Conservation (phyloP, 2,797 vertebrate genomes). For the Sebastiscus tertius region DNA sequence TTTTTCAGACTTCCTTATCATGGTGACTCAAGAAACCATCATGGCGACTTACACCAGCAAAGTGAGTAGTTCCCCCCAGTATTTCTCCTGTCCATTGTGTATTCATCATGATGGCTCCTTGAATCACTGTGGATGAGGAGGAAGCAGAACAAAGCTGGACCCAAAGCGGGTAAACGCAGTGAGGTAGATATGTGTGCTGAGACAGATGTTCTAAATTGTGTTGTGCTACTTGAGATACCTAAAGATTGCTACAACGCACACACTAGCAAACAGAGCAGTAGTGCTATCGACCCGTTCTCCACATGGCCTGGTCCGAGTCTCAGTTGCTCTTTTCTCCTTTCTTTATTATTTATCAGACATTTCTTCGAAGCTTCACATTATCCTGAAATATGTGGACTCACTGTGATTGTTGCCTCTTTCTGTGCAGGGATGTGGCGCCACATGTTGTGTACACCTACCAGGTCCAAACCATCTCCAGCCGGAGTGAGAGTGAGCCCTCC, state of each 20-base stretch:
- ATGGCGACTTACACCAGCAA: constrained; percentile 68
- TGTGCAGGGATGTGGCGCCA: constrained; percentile 85
- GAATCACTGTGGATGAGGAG: constrained; percentile 52
- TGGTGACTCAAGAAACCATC: constrained; percentile 75
- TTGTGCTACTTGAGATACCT: background rate
- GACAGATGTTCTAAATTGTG: constrained; percentile 12
- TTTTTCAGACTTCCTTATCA: constrained; percentile 71
- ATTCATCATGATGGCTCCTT: constrained; percentile 65
- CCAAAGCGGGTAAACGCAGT: constrained; percentile 1
- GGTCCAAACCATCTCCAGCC: constrained; percentile 86
- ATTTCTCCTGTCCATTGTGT: constrained; percentile 61
- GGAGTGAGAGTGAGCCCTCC: constrained; percentile 90
- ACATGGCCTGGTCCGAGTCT: background rate
- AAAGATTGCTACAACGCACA: constrained; percentile 2
- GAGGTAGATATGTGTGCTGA: constrained; percentile 15
- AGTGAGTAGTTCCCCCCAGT: constrained; percentile 63
- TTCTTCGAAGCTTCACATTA: constrained; percentile 4
- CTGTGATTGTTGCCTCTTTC: constrained; percentile 8
- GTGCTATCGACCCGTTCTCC: background rate
- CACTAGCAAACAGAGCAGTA: constrained; percentile 20
- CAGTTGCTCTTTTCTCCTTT: background rate
- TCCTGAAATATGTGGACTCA: background rate
- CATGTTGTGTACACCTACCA: constrained; percentile 88
- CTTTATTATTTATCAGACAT: constrained; percentile 5
- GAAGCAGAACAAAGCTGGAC: constrained; percentile 37